A percentile compares a stretch with the other conserved stretches of the same genome.
Conservation (phyloP, 2,113 vertebrate genomes). For the Eurypyga helias region DNA sequence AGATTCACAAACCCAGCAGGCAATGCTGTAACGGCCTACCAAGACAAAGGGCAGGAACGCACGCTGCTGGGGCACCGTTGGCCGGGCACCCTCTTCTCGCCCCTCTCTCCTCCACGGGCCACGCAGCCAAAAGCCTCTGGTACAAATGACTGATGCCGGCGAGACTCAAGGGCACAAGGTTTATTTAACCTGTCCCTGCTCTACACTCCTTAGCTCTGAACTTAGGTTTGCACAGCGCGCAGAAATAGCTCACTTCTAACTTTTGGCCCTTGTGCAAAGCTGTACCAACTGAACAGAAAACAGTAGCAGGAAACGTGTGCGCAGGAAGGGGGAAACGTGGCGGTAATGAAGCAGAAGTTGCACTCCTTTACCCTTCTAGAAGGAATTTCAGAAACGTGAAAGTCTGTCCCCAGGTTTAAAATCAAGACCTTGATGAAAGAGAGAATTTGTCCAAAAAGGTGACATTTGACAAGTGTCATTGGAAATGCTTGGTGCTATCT, state of each 20-base stretch:
- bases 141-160: background rate
- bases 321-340: background rate
- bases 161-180: background rate
- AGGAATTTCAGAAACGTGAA: background rate
- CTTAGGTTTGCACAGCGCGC: background rate
- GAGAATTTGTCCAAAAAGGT: background rate
- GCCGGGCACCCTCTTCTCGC: rapidly evolving
- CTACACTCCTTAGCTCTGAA: background rate
- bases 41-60: background rate
- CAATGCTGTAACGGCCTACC: background rate
- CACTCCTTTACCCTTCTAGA: background rate
- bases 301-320: rapidly evolving
- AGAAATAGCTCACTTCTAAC: background rate
- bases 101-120: background rate
- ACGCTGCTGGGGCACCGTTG: rapidly evolving
- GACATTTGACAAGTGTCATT: background rate
- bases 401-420: background rate
- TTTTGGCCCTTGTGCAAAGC: background rate
- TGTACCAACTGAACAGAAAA: background rate
- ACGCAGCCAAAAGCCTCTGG: background rate
- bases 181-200: background rate
- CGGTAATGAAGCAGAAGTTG: background rate
- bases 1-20: no score
- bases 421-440: background rate
- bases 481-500: background rate